A percentile compares a stretch with the other conserved stretches of the same genome.
Conservation (phyloP, 2,797 vertebrate genomes). For the Sebastiscus tertius region DNA sequence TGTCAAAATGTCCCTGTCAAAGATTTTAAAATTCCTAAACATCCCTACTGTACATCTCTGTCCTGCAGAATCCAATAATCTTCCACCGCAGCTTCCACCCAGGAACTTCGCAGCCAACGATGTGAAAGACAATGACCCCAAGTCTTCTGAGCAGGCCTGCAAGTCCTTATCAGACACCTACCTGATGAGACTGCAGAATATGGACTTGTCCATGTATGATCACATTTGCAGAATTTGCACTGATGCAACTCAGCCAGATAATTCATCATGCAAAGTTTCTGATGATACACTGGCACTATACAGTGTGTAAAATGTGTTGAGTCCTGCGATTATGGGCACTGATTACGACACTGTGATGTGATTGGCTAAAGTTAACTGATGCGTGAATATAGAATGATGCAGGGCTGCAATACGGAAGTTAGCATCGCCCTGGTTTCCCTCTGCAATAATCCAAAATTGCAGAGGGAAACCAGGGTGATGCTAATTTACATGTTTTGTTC, state of each 20-base stretch:
- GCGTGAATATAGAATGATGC: neutral
- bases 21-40: neutral
- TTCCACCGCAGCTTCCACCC: constrained; percentile 90
- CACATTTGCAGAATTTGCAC: neutral
- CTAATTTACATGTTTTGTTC: neutral
- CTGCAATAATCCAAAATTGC: too few relatives aligned
- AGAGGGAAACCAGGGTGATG: too few relatives aligned
- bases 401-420: neutral
- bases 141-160: constrained; percentile 72
- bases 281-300: neutral
- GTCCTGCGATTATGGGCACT: neutral
- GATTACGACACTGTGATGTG: neutral
- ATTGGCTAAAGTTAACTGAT: neutral
- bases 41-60: neutral
- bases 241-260: neutral
- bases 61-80: constrained; percentile 73
- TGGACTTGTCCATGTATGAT: constrained; percentile 89
- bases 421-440: neutral
- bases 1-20: neutral
- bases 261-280: neutral
- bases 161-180: constrained; percentile 85
- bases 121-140: constrained; percentile 83
- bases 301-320: neutral
- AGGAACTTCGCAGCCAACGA: constrained; percentile 86
- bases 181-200: constrained; percentile 87